A percentile compares a stretch with the other conserved stretches of the same genome.
These are phyloP conservation scores for Hirtodrosophila histrioides DNA, from an alignment of 2,888 invertebrate genomes.

Conservation along the genomic window DNA sequence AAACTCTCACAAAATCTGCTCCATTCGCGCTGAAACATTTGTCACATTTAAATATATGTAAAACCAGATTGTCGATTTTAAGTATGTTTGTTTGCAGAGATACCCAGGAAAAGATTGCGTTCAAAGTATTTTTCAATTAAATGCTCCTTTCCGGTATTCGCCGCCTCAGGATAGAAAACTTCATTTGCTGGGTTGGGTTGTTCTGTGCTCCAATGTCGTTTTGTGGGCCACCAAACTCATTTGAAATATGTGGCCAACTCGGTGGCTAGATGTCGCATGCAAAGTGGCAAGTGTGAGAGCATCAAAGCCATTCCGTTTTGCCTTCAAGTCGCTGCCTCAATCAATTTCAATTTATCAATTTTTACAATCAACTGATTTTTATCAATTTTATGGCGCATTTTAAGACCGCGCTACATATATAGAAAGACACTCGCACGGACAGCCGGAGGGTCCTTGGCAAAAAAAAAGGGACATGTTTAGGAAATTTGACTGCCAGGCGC, in stretches of 20 bases:
- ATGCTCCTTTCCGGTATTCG: constrained; percentile 9
- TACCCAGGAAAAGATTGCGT: background rate
- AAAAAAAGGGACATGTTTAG: constrained; percentile 44
- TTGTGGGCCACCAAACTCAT: constrained; percentile 38
- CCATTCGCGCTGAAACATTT: too few relatives aligned
- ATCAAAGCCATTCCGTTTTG: constrained; percentile 57
- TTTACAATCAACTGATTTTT: constrained; percentile 79
- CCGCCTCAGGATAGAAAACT: constrained; percentile 25
- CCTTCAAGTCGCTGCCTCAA: constrained; percentile 62
- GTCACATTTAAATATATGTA: too few relatives aligned
- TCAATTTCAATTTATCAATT: constrained; percentile 79
- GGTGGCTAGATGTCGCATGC: constrained; percentile 30
- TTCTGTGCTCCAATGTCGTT: constrained; percentile 29
- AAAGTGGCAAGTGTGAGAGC: constrained; percentile 41
- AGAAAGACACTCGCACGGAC: background rate
- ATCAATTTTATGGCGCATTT: constrained; percentile 79
- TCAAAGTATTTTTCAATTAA: constrained; percentile 57
- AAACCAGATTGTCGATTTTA: too few relatives aligned
- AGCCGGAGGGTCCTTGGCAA: constrained; percentile 1
- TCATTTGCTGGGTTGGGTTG: constrained; percentile 33
- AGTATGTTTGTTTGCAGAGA: too few relatives aligned
- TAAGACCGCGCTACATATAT: constrained; percentile 51
- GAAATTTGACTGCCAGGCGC: constrained; percentile 67
- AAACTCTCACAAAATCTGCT: too few relatives aligned
- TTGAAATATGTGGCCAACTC: constrained; percentile 48